Percentiles rank a stretch among this genome's conserved stretches.
phyloP scores from a whole-genome alignment of 2,888 invertebrate genomes.

The Volucella zonaria region DNA sequence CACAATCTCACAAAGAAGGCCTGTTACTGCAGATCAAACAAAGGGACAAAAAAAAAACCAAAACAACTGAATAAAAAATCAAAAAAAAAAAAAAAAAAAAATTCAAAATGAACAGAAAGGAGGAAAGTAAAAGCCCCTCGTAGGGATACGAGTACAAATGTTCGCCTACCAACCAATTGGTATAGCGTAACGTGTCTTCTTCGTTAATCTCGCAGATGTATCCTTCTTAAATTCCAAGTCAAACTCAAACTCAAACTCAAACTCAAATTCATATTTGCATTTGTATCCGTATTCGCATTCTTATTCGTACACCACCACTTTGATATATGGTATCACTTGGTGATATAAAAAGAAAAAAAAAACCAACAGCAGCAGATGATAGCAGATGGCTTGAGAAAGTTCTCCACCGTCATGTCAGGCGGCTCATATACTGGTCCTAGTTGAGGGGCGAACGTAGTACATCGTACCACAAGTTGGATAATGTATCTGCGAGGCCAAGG shows the following conservation, averaged over 20 bases:
- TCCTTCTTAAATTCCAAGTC: conserved; percentile 6
- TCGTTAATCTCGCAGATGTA: conserved; percentile 57
- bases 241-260: no score
- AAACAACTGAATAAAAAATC: no score
- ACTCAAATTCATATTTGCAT: no score
- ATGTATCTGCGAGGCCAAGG: background rate
- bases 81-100: conserved; percentile 5
- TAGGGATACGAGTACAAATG: background rate
- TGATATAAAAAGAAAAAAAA: conserved; percentile 11
- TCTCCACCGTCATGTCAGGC: conserved; percentile 30
- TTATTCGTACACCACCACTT: background rate
- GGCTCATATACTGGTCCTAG: background rate
- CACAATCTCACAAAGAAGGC: conserved; percentile 37
- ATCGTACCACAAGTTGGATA: background rate
- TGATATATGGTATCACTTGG: conserved; percentile 39
- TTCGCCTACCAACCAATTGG: background rate
- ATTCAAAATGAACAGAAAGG: conserved; percentile 1
- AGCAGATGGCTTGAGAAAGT: conserved; percentile 54
- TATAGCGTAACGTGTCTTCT: conserved; percentile 28
- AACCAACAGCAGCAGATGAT: conserved; percentile 32
- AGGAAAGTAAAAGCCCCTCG: conserved; percentile 37
- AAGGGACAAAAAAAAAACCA: conserved; percentile 13
- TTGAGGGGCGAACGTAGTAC: background rate
- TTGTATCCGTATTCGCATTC: background rate
- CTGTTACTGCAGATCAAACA: conserved; percentile 13